These are phyloP conservation scores for Alectoris magna DNA, from an alignment of 2,797 vertebrate genomes.

Conservation along the genomic window DNA sequence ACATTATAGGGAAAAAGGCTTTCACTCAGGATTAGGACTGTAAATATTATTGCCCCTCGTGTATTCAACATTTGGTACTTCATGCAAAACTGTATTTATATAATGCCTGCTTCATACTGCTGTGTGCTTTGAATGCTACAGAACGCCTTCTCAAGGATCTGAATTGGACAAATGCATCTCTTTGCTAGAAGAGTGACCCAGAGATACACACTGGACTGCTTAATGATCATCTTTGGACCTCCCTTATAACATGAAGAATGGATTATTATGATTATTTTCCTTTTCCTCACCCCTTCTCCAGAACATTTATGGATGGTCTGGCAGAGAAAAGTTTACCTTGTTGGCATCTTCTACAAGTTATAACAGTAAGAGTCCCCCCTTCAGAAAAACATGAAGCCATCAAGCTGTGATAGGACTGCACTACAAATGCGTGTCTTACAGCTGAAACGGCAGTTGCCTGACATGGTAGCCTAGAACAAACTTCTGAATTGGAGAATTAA, in stretches of 20 bases:
- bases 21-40: constrained; percentile 1
- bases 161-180: constrained; percentile 10
- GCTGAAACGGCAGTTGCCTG: background rate
- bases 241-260: background rate
- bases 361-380: background rate
- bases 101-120: background rate
- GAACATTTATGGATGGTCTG: background rate
- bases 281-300: background rate
- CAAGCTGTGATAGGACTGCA: background rate
- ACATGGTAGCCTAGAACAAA: background rate
- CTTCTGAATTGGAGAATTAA: background rate
- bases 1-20: constrained; percentile 41
- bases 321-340: background rate
- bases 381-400: background rate
- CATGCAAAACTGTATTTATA: constrained; percentile 56
- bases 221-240: background rate
- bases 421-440: background rate
- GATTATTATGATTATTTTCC: background rate
- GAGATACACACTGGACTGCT: background rate
- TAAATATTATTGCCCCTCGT: background rate
- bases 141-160: background rate
- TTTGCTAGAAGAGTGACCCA: background rate
- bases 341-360: background rate
- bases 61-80: background rate
- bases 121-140: background rate